Conservation (phyloP, 2,888 invertebrate species). For the Drosophila borborema region DNA sequence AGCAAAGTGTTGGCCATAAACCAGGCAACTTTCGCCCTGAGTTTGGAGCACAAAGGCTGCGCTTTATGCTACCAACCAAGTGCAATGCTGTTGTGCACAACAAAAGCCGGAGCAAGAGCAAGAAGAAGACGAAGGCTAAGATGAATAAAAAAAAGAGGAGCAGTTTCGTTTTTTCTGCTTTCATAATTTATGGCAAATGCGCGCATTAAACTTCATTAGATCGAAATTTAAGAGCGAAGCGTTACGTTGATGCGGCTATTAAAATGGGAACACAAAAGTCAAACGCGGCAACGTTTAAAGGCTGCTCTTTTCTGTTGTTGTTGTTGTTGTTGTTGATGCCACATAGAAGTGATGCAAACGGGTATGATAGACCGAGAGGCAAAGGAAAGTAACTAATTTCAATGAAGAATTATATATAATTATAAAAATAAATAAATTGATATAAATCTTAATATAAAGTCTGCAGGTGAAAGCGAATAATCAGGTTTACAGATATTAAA, state of each 20-base stretch:
- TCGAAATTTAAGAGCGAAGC: conserved; percentile 75
- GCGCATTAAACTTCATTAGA: conserved; percentile 79
- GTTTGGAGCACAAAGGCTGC: conserved; percentile 42
- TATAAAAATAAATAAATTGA: too few species aligned
- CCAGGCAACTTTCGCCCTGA: conserved; percentile 47
- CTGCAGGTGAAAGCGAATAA: not conserved
- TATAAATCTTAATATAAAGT: not conserved
- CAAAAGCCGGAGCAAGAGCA: conserved; percentile 32
- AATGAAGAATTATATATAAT: not conserved
- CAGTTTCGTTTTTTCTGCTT: conserved; percentile 43
- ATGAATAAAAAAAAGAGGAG: conserved; percentile 17
- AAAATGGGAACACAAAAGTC: conserved; percentile 66
- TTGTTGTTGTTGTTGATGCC: not conserved
- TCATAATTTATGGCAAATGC: conserved; percentile 80
- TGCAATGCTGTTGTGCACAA: conserved; percentile 61
- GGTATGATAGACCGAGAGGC: conserved; percentile 2
- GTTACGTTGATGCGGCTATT: conserved; percentile 71
- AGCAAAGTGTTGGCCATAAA: conserved; percentile 47
- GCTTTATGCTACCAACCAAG: conserved; percentile 37
- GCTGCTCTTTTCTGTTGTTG: conserved; percentile 6
- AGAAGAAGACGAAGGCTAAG: conserved; percentile 25
- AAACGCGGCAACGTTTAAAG: conserved; percentile 38
- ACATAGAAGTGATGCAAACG: not conserved
- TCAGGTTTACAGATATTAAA: not conserved
- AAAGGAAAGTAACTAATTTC: not conserved